Base-by-base conservation (phyloP, 2,888 invertebrate genomes). In the Eupithecia subumbrata region DNA sequence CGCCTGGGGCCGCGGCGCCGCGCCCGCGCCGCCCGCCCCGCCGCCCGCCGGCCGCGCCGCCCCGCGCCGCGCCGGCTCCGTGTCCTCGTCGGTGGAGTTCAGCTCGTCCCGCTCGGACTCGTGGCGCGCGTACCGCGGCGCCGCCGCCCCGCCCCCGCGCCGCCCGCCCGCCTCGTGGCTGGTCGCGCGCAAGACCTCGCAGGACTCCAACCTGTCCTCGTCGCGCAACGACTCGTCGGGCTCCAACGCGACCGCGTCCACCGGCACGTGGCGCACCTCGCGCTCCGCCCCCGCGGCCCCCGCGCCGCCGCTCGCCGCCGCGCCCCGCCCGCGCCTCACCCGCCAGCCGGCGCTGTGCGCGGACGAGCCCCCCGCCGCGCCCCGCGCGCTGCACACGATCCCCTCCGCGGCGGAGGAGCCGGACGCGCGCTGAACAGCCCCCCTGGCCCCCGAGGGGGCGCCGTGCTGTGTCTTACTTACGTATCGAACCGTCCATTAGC, bases 191-290 rank as follows among this genome's bases (percentile, higher is more conserved):
- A 98, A 98, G 92, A 98, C 98, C 0, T 98, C 98, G 16, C 98
- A 98, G 90, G 98, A 98, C 89, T 98, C 98, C 8, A 98, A 98
- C 91, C 93, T 98, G 81, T 98, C 98, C 69, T 98, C 97, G 84
- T 98, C 98, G 34, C 95, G 98, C 72, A 98, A 98, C 91, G 98
- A 98, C 91, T 98, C 98, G 18, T 98, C 98, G 0, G 98, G 98
- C 2, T 98, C 98, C 9, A 97, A 96, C 37, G 98, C 98, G 25
- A 98, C 98, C 2, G 98, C 98, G 40, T 98, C 97, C 85, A 98
- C 98, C 25, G 97, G 98, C 84, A 98, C 98, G 74, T 98, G 98
- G 97, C 95, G 98, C 78, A 96, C 98, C 85, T 98, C 98, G 14
- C 95, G 98, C 72, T 98, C 98, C 5, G 98, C 97, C 37, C 97